Evolutionary conservation across 2,888 invertebrate genomes (phyloP).

Genomic region (Pseudococcus jackbeardsleyi): DNA sequence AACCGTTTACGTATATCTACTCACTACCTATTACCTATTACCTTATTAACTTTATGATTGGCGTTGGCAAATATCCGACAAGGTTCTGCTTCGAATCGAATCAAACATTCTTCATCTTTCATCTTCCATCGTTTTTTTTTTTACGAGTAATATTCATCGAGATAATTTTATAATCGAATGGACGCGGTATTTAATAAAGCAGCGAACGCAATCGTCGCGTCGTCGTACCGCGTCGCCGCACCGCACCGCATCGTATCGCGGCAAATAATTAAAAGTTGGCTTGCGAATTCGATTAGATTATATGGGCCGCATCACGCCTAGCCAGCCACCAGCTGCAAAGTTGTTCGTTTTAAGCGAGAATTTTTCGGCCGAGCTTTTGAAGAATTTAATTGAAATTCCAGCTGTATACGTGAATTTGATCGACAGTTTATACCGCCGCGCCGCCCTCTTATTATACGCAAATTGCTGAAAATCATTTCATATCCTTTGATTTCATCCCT

Average conservation of each 20-base stretch:
- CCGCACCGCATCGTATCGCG: too few species aligned
- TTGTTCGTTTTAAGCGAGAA: not conserved
- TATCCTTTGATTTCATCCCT: not conserved
- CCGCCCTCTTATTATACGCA: not conserved
- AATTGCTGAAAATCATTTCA: not conserved
- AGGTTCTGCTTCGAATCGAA: too few species aligned
- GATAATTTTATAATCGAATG: not conserved
- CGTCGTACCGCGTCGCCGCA: not conserved
- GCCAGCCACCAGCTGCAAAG: not conserved
- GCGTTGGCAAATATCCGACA: too few species aligned
- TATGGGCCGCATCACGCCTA: not conserved
- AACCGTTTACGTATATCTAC: too few species aligned
- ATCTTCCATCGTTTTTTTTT: too few species aligned
- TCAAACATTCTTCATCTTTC: too few species aligned
- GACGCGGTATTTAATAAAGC: constrained; percentile 26
- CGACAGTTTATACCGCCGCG: not conserved
- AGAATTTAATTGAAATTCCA: constrained; percentile 41
- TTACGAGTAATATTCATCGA: too few species aligned
- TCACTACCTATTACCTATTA: too few species aligned
- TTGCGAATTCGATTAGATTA: constrained; percentile 7
- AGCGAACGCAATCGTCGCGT: too few species aligned
- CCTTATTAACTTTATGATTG: too few species aligned
- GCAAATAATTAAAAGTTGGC: not conserved
- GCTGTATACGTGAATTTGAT: not conserved
- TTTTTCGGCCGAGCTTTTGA: constrained; percentile 1